Evolutionary conservation across 2,113 vertebrate genomes (phyloP).

Genomic region (Paraplagusia blochii): DNA sequence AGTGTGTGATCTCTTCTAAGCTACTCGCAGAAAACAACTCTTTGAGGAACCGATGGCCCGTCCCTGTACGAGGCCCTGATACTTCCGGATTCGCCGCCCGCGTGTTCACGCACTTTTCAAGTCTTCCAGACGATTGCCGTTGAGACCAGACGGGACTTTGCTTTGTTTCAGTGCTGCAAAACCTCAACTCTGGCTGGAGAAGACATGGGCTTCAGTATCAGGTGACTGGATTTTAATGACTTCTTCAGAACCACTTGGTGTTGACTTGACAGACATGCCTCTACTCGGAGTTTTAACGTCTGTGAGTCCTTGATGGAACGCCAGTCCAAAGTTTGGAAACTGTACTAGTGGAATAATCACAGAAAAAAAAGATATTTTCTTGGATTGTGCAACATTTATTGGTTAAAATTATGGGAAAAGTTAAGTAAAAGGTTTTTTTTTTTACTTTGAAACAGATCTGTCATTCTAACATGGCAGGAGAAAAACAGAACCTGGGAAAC

Average conservation of each 20-base stretch:
- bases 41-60: constrained; percentile 36
- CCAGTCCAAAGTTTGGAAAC: too few relatives aligned
- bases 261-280: constrained; percentile 15
- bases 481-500: too few relatives aligned
- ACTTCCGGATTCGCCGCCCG: constrained; percentile 16
- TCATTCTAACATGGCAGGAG: too few relatives aligned
- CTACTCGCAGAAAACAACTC: constrained; percentile 5
- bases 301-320: too few relatives aligned
- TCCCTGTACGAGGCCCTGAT: constrained; percentile 9
- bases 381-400: too few relatives aligned
- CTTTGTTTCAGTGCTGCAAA: constrained; percentile 47
- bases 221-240: constrained; percentile 23
- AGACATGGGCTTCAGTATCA: constrained; percentile 5
- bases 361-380: too few relatives aligned
- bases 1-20: not conserved
- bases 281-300: constrained; percentile 23
- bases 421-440: too few relatives aligned
- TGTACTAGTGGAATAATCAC: too few relatives aligned
- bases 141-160: constrained; percentile 28
- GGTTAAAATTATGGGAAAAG: too few relatives aligned
- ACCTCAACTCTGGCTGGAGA: constrained; percentile 20
- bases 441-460: too few relatives aligned
- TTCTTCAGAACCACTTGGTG: constrained; percentile 20
- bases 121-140: constrained; percentile 2
- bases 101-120: constrained; percentile 10